These are phyloP conservation scores for Melanerpes formicivorus DNA, from an alignment of 2,113 vertebrate species.

Conservation along the genomic window DNA sequence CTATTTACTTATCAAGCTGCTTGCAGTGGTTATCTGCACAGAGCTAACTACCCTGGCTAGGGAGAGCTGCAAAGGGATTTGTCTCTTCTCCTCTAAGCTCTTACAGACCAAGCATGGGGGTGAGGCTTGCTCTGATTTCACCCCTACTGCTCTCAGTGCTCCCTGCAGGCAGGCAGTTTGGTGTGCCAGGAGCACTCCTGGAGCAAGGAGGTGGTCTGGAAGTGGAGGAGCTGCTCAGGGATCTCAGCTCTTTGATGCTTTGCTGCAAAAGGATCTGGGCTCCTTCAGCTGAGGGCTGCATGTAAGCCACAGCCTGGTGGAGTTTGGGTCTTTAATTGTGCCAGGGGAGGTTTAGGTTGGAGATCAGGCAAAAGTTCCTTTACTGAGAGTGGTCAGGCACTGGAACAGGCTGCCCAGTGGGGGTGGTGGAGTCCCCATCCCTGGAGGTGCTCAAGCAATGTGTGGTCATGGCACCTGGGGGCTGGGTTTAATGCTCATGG, in stretches of 20 bases:
- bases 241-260: not conserved
- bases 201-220: not conserved
- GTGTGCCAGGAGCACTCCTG: not conserved
- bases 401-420: too few species aligned
- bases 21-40: not conserved
- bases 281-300: not conserved
- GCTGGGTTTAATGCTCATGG: too few species aligned
- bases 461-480: too few species aligned
- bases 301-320: not conserved
- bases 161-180: fast-evolving
- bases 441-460: too few species aligned
- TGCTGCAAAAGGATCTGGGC: not conserved
- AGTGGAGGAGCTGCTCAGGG: not conserved
- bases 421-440: too few species aligned
- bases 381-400: too few species aligned
- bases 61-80: not conserved
- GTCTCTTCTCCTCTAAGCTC: not conserved
- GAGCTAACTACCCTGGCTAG: not conserved
- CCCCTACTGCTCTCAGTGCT: not conserved
- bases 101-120: not conserved
- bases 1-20: not conserved
- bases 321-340: not conserved
- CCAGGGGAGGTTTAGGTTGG: not conserved
- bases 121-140: not conserved
- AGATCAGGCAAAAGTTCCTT: too few species aligned